Conservation (phyloP, 2,113 vertebrate genomes). For the Strix uralensis region DNA sequence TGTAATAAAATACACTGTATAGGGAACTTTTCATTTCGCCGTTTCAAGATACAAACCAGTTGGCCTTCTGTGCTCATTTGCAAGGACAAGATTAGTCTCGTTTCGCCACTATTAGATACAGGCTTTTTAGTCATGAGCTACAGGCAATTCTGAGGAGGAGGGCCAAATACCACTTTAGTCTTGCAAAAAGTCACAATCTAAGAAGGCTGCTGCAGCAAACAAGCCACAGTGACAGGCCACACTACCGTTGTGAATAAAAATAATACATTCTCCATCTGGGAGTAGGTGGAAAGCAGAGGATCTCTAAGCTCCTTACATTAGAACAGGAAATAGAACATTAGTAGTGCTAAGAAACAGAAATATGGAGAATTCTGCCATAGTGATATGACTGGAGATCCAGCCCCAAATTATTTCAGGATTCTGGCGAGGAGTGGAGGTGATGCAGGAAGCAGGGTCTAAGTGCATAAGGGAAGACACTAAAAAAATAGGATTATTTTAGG, state of each 20-base stretch:
- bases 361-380: accelerated
- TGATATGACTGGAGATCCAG: not conserved
- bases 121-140: not conserved
- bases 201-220: not conserved
- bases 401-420: not conserved
- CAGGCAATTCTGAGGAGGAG: not conserved
- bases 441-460: not conserved
- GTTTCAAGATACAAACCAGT: not conserved
- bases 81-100: not conserved
- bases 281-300: not conserved
- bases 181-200: not conserved
- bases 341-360: not conserved
- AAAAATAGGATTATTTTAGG: accelerated
- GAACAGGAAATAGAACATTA: not conserved
- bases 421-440: not conserved
- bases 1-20: not conserved
- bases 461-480: not conserved
- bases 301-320: not conserved
- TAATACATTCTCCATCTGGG: not conserved
- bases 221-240: not conserved
- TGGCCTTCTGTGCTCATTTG: not conserved
- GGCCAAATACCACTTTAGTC: not conserved
- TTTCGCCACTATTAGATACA: not conserved
- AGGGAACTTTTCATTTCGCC: not conserved
- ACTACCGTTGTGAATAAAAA: not conserved